Percentiles rank a stretch among this genome's conserved stretches.
phyloP scores from a whole-genome alignment of 2,888 invertebrate genomes.

The Creontiades dilutus region DNA sequence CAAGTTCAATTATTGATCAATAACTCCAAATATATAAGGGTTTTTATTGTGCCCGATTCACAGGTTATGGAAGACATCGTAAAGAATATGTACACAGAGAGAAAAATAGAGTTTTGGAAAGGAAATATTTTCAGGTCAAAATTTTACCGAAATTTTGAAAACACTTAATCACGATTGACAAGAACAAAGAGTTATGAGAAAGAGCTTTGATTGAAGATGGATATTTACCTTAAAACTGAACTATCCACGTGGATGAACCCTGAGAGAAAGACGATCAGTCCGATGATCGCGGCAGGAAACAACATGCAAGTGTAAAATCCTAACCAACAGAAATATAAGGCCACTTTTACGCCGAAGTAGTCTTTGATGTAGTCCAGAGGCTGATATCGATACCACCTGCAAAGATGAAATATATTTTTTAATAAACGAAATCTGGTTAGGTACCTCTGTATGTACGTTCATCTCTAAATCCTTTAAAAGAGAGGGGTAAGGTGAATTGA shows the following conservation, averaged over 20 bases:
- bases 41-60: no score
- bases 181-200: background rate
- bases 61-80: no score
- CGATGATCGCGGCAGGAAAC: conserved; percentile 81
- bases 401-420: conserved; percentile 68
- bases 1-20: no score
- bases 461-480: no score
- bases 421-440: background rate
- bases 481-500: no score
- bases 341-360: conserved; percentile 82
- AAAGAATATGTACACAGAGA: no score
- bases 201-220: background rate
- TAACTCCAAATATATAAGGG: no score
- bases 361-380: conserved; percentile 81
- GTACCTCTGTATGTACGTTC: no score
- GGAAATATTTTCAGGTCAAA: no score
- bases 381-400: conserved; percentile 81
- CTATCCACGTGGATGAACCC: conserved; percentile 79
- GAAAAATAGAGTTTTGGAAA: no score
- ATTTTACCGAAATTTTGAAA: no score
- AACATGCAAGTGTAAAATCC: conserved; percentile 82
- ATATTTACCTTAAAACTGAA: conserved; percentile 45
- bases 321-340: conserved; percentile 82
- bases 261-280: conserved; percentile 81
- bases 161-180: no score